These are phyloP conservation scores for Polydrusus pterygomalis DNA, from an alignment of 2,888 invertebrate genomes.

Conservation along the genomic window DNA sequence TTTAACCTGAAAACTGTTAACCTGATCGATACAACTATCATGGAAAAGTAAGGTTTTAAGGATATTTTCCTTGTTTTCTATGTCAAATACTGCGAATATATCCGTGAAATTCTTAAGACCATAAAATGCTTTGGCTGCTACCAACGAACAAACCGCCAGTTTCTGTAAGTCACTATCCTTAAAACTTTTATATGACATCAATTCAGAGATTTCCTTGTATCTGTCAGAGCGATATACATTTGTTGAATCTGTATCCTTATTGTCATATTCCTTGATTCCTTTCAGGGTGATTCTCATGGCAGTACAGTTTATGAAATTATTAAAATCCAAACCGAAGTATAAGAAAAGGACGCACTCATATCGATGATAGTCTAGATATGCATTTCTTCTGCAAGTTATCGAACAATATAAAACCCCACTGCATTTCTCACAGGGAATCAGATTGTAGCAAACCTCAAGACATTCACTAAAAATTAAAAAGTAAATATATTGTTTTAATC, in stretches of 20 bases:
- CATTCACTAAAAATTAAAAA: slow-evolving; percentile 73
- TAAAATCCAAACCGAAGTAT: background rate
- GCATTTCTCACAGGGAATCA: slow-evolving; percentile 79
- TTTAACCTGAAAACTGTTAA: background rate
- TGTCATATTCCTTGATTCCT: slow-evolving; percentile 71
- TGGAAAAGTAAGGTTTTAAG: slow-evolving; percentile 39
- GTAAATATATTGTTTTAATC: no score
- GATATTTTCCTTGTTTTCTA: slow-evolving; percentile 34
- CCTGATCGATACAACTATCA: background rate
- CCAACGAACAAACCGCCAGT: slow-evolving; percentile 77
- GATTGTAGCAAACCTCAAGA: slow-evolving; percentile 74
- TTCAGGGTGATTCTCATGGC: slow-evolving; percentile 73
- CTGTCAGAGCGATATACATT: slow-evolving; percentile 73
- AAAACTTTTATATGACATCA: slow-evolving; percentile 80
- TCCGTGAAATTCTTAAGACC: slow-evolving; percentile 76
- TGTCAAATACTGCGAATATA: slow-evolving; percentile 71
- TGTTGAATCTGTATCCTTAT: slow-evolving; percentile 55
- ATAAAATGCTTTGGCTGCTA: slow-evolving; percentile 78
- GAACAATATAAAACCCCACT: slow-evolving; percentile 78
- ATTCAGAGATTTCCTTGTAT: slow-evolving; percentile 76
- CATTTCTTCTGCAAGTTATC: slow-evolving; percentile 76
- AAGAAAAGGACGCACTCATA: slow-evolving; percentile 77
- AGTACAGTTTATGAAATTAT: slow-evolving; percentile 5
- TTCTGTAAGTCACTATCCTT: slow-evolving; percentile 53
- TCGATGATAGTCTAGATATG: slow-evolving; percentile 81